phyloP scores from a whole-genome alignment of 2,888 invertebrate species.

The Platerodrilus igneus region DNA sequence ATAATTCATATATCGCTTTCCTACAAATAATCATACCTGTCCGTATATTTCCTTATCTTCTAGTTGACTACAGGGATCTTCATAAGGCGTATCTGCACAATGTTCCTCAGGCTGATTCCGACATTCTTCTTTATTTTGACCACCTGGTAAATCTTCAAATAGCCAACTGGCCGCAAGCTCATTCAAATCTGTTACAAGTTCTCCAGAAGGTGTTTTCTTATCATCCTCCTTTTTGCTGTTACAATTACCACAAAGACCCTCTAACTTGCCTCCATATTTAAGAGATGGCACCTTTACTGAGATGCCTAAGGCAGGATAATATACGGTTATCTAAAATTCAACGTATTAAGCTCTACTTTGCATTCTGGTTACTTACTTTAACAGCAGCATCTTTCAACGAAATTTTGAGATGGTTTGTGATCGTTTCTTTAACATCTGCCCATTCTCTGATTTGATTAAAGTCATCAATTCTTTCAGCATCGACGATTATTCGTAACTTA shows the following conservation, averaged over 20 bases:
- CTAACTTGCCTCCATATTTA: conserved; percentile 64
- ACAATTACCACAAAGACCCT: conserved; percentile 79
- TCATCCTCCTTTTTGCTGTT: conserved; percentile 57
- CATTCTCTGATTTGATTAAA: conserved; percentile 54
- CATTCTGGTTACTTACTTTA: too few species aligned
- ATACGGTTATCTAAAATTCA: conserved; percentile 37
- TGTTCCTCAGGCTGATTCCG: conserved; percentile 38
- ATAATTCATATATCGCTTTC: too few species aligned
- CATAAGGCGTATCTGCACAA: conserved; percentile 53
- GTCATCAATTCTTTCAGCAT: conserved; percentile 42
- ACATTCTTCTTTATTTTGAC: conserved; percentile 42
- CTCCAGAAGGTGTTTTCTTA: conserved; percentile 53
- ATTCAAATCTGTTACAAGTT: conserved; percentile 51
- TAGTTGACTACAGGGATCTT: conserved; percentile 67
- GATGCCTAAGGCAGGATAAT: conserved; percentile 49
- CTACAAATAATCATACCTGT: conserved; percentile 40
- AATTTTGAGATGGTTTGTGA: conserved; percentile 60
- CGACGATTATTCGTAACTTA: conserved; percentile 49
- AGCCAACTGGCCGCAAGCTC: conserved; percentile 57
- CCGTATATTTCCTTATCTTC: conserved; percentile 55
- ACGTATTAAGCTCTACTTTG: too few species aligned
- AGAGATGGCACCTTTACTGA: conserved; percentile 67
- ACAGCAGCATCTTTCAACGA: conserved; percentile 65
- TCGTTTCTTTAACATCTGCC: conserved; percentile 55
- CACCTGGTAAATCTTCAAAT: conserved; percentile 47